These are phyloP conservation scores for Pitta sordida DNA, from an alignment of 2,113 vertebrate species.

Conservation along the genomic window DNA sequence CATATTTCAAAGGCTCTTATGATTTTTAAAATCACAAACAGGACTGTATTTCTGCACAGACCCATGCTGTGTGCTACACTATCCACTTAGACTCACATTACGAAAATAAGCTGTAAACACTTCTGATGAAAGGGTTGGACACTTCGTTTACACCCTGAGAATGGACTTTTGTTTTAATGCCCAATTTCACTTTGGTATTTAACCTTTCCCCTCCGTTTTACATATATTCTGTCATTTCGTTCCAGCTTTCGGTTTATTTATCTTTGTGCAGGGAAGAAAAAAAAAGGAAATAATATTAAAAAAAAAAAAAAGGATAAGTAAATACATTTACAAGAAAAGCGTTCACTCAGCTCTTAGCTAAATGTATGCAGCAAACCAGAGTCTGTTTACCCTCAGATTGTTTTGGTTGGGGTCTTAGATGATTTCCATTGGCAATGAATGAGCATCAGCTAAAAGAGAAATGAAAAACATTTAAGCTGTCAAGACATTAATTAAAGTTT, in stretches of 20 bases:
- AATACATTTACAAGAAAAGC: constrained; percentile 35
- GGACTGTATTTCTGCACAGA: constrained; percentile 9
- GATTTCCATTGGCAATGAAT: background rate
- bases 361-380: background rate
- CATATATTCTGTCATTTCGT: constrained; percentile 47
- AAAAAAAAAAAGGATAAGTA: background rate
- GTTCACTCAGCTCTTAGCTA: background rate
- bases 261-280: background rate
- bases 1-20: constrained; percentile 57
- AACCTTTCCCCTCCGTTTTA: constrained; percentile 57
- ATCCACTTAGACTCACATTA: constrained; percentile 64
- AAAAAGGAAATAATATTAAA: background rate
- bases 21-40: constrained; percentile 63
- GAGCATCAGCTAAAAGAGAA: background rate
- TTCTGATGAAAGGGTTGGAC: constrained; percentile 58
- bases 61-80: constrained; percentile 11
- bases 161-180: constrained; percentile 58
- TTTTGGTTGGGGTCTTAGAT: constrained; percentile 11
- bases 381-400: background rate
- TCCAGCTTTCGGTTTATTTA: constrained; percentile 48
- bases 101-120: constrained; percentile 68
- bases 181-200: constrained; percentile 49
- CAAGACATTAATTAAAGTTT: constrained; percentile 36
- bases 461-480: background rate
- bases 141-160: constrained; percentile 49